A percentile compares a stretch with the other conserved stretches of the same genome.
Evolutionary conservation across 2,797 vertebrate genomes (phyloP).

Genomic region (Phoebastria nigripes): DNA sequence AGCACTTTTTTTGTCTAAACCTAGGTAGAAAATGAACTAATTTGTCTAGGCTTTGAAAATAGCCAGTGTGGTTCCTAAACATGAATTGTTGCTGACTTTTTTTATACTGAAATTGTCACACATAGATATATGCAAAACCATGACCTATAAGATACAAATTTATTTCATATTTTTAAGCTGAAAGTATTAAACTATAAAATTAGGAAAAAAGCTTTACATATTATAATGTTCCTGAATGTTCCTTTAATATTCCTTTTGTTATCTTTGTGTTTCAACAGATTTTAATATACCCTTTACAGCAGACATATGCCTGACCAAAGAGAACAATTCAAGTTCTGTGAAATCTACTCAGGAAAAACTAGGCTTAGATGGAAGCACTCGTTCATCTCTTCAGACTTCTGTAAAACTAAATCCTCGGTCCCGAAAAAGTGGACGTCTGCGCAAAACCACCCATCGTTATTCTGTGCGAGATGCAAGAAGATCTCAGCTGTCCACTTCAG

Average conservation of each 20-base stretch:
- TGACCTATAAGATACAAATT: not conserved
- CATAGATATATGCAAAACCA: not conserved
- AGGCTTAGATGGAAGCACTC: slow-evolving; percentile 66
- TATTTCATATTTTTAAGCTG: not conserved
- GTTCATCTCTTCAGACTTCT: slow-evolving; percentile 57
- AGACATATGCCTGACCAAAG: slow-evolving; percentile 83
- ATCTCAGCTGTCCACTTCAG: slow-evolving; percentile 91
- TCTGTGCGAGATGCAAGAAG: slow-evolving; percentile 88
- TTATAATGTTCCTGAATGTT: not conserved
- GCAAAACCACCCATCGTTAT: slow-evolving; percentile 84
- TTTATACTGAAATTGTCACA: not conserved
- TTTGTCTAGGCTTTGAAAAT: not conserved
- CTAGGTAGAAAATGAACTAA: not conserved
- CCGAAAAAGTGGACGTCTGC: slow-evolving; percentile 80
- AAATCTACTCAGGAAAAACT: slow-evolving; percentile 83
- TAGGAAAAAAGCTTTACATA: not conserved
- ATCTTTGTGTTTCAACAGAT: slow-evolving; percentile 74
- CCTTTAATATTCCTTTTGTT: not conserved
- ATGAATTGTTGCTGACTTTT: not conserved
- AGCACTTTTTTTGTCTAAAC: not conserved
- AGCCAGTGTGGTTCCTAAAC: not conserved
- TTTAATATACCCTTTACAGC: slow-evolving; percentile 85
- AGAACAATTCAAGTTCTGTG: slow-evolving; percentile 72
- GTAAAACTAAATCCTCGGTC: slow-evolving; percentile 73
- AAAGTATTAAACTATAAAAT: not conserved